Percentiles rank a stretch among this genome's conserved stretches.
These are phyloP conservation scores for Hyperopisus bebe DNA, from an alignment of 2,113 vertebrate species.

Conservation along the genomic window DNA sequence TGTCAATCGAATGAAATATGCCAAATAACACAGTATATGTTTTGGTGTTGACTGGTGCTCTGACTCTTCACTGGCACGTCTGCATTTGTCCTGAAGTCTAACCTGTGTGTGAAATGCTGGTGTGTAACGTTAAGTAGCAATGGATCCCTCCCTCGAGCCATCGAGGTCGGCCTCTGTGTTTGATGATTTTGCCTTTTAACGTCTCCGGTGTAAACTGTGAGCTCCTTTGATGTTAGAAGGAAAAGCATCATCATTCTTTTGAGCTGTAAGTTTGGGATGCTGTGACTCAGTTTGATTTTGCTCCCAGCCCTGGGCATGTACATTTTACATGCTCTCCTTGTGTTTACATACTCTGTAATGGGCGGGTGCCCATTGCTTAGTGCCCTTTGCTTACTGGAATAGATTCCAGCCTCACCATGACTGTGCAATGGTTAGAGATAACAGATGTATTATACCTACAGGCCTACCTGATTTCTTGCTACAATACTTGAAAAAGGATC, in stretches of 20 bases:
- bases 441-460: neutral
- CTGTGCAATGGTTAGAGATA: neutral
- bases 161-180: neutral
- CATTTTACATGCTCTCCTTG: neutral
- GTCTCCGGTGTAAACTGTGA: neutral
- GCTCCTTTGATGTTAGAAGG: neutral
- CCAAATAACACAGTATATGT: neutral
- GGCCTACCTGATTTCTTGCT: neutral
- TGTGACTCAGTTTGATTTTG: neutral
- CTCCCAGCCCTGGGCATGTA: neutral
- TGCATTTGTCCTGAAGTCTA: neutral
- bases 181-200: neutral
- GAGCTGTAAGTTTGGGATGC: neutral
- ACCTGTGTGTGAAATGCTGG: neutral
- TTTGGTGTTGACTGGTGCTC: neutral
- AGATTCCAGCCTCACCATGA: neutral
- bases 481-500: neutral
- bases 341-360: neutral
- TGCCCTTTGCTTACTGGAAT: neutral
- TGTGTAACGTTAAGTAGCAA: neutral
- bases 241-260: neutral
- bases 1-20: neutral
- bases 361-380: neutral
- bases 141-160: neutral
- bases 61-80: neutral